Conservation (phyloP, 1,140 invertebrate genomes). For the Philopotamus ludificatus region DNA sequence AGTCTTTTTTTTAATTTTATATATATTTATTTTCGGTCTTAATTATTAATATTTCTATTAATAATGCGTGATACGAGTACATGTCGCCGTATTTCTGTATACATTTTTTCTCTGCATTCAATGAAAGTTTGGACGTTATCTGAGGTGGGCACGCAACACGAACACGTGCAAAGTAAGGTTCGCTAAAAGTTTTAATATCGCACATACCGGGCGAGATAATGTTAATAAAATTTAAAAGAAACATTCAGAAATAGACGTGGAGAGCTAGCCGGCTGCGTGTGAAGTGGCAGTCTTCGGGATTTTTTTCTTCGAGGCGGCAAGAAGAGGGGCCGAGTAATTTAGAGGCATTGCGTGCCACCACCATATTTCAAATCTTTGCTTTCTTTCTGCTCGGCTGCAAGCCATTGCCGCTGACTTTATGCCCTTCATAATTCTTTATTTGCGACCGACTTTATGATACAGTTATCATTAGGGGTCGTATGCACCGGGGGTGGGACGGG, state of each 20-base stretch:
- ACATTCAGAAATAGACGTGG: neutral
- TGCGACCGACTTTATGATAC: slow-evolving; percentile 39
- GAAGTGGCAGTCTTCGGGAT: slow-evolving; percentile 1
- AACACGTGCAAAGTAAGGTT: no score
- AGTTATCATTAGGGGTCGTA: slow-evolving; percentile 36
- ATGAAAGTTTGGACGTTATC: no score
- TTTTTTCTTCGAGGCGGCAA: neutral
- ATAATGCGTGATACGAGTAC: no score
- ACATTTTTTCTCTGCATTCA: no score
- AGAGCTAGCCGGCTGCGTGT: slow-evolving; percentile 1
- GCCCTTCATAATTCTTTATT: slow-evolving; percentile 41
- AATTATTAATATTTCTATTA: no score
- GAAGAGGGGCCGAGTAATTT: slow-evolving; percentile 18
- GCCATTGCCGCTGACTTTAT: slow-evolving; percentile 37
- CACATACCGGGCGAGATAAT: neutral
- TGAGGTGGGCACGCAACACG: no score
- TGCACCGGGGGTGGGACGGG: neutral
- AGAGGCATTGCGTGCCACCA: slow-evolving; percentile 37
- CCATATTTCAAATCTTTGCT: slow-evolving; percentile 41
- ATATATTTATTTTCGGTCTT: no score
- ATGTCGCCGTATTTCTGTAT: no score
- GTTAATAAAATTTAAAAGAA: slow-evolving; percentile 19
- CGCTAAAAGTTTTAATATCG: neutral
- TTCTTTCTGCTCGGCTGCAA: slow-evolving; percentile 21
- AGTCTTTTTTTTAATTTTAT: no score